Percentiles rank a stretch among this genome's conserved stretches.
These are phyloP conservation scores for Catharus fuscescens DNA, from an alignment of 2,113 vertebrate species.

Conservation along the genomic window DNA sequence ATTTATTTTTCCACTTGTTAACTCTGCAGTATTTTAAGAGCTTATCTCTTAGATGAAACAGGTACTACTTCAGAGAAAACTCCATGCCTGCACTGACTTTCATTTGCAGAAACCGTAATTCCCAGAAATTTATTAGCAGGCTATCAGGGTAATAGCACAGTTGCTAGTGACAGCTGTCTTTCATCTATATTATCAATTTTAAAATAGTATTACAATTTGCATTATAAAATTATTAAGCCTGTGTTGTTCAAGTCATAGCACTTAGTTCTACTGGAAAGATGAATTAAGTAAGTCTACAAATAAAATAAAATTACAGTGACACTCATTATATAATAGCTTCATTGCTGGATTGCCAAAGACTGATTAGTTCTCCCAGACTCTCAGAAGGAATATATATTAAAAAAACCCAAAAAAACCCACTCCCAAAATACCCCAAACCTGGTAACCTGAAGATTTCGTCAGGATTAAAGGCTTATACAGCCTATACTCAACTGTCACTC, in stretches of 20 bases:
- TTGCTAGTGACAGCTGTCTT: neutral
- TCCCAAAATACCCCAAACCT: neutral
- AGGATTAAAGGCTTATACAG: neutral
- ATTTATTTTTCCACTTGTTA: neutral
- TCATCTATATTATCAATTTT: neutral
- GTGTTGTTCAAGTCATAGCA: neutral
- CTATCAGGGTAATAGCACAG: neutral
- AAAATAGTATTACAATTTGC: neutral
- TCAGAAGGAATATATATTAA: neutral
- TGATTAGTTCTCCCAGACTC: neutral
- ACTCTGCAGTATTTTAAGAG: neutral
- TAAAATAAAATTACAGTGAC: neutral
- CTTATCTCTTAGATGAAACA: neutral
- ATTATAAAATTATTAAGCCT: neutral
- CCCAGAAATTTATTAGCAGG: neutral
- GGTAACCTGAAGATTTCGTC: neutral
- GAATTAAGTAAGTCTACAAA: neutral
- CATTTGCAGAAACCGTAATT: neutral
- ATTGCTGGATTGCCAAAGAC: neutral
- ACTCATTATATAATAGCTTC: neutral
- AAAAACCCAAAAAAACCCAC: neutral
- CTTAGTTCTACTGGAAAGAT: neutral
- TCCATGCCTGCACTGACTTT: neutral
- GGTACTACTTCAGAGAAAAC: neutral
- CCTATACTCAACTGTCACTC: neutral